Base-by-base conservation (phyloP, 2,797 vertebrate species). In the Numenius phaeopus region DNA sequence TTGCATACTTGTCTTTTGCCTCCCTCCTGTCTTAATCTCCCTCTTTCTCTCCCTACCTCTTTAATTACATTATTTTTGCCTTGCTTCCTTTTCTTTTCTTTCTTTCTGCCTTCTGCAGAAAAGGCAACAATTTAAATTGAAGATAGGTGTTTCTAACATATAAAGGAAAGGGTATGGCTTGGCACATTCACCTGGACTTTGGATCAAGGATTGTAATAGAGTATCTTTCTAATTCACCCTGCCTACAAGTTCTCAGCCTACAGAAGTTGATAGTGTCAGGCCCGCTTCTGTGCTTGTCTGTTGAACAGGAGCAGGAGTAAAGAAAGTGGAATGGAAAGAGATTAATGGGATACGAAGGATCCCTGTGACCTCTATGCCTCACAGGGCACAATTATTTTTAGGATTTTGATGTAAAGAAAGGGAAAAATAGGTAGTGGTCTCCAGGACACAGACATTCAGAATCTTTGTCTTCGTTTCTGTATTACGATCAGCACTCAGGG, bases 361-460 rank as follows among this genome's bases (percentile, higher is more conserved):
- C 9, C 16, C 14, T 58, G 21, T n/a, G n/a, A 57, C 5, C 11
- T 52, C 10, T 44, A 1, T 34, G 18, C 7, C 4, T 83, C 14
- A 34, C 7, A 21, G 11, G 11, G 9, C 2, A 64, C 3, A 30
- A 1, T 50, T 7, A 34, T 64, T 77, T 73, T 73, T 9, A 54
- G 30, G 8, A 40, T 52, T 21, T 10, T 67, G 0, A 16, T 77
- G 14, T 5, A 42, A 5, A 62, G 4, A 72, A 61, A 71, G 7
- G 52, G 5, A 18, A 59, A 52, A 32, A 52, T 9, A 1, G 3
- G 0, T 26, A 64, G 2, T 0, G 0, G 24, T 2, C 4, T 87
- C 3, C 0, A 72, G 12, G 16, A 23, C 70, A 9, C 6, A 21
- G n/a, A 39, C 15, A 70, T 50, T 5, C 34, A 73, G 39, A 83